phyloP scores from a whole-genome alignment of 2,888 invertebrate species.

The Oegoconia quadripuncta region DNA sequence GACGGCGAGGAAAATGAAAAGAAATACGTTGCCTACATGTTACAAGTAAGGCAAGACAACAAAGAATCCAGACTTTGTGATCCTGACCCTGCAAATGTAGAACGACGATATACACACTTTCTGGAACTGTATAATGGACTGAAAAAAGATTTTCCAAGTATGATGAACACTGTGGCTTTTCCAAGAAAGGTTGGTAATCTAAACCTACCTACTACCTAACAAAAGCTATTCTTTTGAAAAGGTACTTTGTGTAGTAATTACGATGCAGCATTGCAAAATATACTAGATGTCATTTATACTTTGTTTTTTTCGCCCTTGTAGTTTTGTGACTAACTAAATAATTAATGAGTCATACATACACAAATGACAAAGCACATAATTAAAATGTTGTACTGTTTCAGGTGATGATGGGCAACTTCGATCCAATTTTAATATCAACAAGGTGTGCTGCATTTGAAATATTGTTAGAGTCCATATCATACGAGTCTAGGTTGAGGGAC shows the following conservation, averaged over 20 bases:
- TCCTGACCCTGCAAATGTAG: conserved; percentile 81
- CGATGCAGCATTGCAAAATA: too few species aligned
- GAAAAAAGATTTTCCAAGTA: conserved; percentile 77
- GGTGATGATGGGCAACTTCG: conserved; percentile 85
- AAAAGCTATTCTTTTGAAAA: too few species aligned
- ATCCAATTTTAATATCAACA: conserved; percentile 81
- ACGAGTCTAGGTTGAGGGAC: conserved; percentile 77
- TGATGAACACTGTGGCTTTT: conserved; percentile 77
- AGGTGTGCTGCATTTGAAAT: conserved; percentile 83
- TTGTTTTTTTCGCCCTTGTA: too few species aligned
- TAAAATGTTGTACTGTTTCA: too few species aligned
- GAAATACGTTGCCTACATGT: conserved; percentile 84
- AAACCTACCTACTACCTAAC: too few species aligned
- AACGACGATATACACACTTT: conserved; percentile 86
- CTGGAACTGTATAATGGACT: conserved; percentile 81
- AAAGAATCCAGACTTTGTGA: conserved; percentile 62
- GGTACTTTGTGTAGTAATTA: too few species aligned
- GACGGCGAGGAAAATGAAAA: conserved; percentile 81
- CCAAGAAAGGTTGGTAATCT: conserved; percentile 87
- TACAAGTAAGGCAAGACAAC: conserved; percentile 81
- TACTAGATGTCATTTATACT: background rate
- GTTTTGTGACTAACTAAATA: too few species aligned
- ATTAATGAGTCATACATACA: too few species aligned
- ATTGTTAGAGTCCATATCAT: conserved; percentile 78
- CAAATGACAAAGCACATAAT: too few species aligned